phyloP scores from a whole-genome alignment of 2,113 vertebrate species.

The Rhinoderma darwinii region DNA sequence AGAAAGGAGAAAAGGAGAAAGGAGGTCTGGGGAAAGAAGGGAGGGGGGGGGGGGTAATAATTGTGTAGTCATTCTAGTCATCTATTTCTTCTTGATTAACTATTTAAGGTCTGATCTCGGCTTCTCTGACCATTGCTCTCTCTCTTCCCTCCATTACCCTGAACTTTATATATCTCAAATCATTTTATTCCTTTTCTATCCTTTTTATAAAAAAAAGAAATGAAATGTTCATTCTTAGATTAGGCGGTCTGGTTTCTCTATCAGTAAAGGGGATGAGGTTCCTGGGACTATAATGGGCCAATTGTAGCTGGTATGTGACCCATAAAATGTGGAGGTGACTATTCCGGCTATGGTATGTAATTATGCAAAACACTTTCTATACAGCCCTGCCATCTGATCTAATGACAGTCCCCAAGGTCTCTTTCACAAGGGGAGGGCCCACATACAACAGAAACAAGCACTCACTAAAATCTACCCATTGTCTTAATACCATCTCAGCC shows the following conservation, averaged over 20 bases:
- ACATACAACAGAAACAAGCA: slow-evolving; percentile 73
- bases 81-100: slow-evolving; percentile 71
- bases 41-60: background rate
- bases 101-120: slow-evolving; percentile 73
- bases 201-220: slow-evolving; percentile 70
- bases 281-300: slow-evolving; percentile 97
- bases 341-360: slow-evolving; percentile 99
- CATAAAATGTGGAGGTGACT: slow-evolving; percentile 99
- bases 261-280: slow-evolving; percentile 89
- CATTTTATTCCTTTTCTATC: slow-evolving; percentile 80
- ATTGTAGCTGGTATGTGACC: slow-evolving; percentile 99
- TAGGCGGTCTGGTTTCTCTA: slow-evolving; percentile 82
- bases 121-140: slow-evolving; percentile 51
- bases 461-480: slow-evolving; percentile 80
- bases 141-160: slow-evolving; percentile 70
- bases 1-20: slow-evolving; percentile 63
- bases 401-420: slow-evolving; percentile 96
- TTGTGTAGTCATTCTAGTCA: slow-evolving; percentile 47
- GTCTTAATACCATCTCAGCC: slow-evolving; percentile 80
- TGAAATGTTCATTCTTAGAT: slow-evolving; percentile 87
- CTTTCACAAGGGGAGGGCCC: slow-evolving; percentile 87
- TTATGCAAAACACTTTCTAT: slow-evolving; percentile 99
- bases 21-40: slow-evolving; percentile 47
- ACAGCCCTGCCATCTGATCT: slow-evolving; percentile 99
- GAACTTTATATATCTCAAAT: slow-evolving; percentile 87